phyloP scores from a whole-genome alignment of 2,797 vertebrate genomes.

The Parauchenoglanis punctatus region DNA sequence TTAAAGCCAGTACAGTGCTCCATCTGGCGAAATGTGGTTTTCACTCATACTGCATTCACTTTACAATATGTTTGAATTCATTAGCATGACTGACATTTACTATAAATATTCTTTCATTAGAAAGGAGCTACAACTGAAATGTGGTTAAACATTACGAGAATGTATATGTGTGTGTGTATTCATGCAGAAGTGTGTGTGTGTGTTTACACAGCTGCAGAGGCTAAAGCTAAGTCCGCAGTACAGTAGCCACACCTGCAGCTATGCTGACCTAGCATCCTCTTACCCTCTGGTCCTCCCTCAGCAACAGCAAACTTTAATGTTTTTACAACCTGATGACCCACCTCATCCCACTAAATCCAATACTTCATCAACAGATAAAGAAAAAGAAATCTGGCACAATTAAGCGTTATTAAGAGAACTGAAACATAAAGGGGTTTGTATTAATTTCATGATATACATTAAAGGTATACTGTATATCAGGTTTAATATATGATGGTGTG shows the following conservation, averaged over 20 bases:
- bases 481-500: not conserved
- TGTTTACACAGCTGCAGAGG: slow-evolving; percentile 77
- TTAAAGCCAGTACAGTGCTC: slow-evolving; percentile 65
- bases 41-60: slow-evolving; percentile 33
- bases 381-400: not conserved
- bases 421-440: not conserved
- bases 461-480: not conserved
- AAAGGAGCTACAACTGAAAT: not conserved
- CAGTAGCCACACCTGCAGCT: slow-evolving; percentile 73
- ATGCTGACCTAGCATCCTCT: slow-evolving; percentile 71
- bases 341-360: slow-evolving; percentile 38
- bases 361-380: slow-evolving; percentile 42
- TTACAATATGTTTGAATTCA: slow-evolving; percentile 35
- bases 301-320: slow-evolving; percentile 68
- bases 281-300: slow-evolving; percentile 15
- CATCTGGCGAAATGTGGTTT: slow-evolving; percentile 43
- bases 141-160: not conserved
- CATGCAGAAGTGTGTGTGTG: slow-evolving; percentile 48
- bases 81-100: slow-evolving; percentile 12
- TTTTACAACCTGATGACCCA: slow-evolving; percentile 63
- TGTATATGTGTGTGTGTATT: slow-evolving; percentile 4
- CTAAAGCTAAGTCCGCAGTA: slow-evolving; percentile 49
- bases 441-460: not conserved
- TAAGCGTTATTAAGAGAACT: not conserved
- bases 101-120: not conserved